Evolutionary conservation across 2,797 vertebrate species (phyloP).

Genomic region (Podargus strigoides): DNA sequence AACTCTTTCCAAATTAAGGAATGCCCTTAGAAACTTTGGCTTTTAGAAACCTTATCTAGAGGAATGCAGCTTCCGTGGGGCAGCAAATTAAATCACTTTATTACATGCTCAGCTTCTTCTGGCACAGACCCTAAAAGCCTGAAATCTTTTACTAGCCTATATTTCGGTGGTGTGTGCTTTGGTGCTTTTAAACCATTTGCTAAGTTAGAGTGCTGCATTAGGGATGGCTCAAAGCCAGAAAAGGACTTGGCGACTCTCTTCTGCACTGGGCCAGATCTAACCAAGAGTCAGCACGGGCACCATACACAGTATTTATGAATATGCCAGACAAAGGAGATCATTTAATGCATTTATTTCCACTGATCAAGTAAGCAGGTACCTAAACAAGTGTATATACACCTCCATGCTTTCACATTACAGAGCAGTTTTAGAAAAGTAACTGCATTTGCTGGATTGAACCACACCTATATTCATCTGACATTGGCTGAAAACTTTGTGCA

Average conservation of each 20-base stretch:
- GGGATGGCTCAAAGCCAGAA: not conserved
- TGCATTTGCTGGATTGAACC: not conserved
- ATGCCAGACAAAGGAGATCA: not conserved
- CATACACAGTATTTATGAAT: rapidly evolving
- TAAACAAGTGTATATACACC: too few relatives aligned
- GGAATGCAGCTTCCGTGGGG: not conserved
- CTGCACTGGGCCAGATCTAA: not conserved
- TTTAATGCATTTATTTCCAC: not conserved
- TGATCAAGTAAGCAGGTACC: not conserved
- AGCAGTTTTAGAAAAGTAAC: not conserved
- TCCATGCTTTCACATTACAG: rapidly evolving
- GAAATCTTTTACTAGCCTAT: not conserved
- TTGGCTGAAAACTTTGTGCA: not conserved
- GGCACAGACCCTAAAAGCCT: not conserved
- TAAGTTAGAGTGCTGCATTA: not conserved
- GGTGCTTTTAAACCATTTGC: not conserved
- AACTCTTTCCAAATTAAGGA: not conserved
- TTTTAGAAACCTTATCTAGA: not conserved
- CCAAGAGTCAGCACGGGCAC: not conserved
- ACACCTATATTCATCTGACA: not conserved
- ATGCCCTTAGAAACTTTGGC: not conserved
- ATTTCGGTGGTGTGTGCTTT: not conserved
- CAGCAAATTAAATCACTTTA: not conserved
- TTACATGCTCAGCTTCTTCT: not conserved
- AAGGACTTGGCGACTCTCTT: not conserved